Percentiles rank a stretch among this genome's conserved stretches.
Evolutionary conservation across 2,113 vertebrate species (phyloP).

Genomic region (Mesitornis unicolor): DNA sequence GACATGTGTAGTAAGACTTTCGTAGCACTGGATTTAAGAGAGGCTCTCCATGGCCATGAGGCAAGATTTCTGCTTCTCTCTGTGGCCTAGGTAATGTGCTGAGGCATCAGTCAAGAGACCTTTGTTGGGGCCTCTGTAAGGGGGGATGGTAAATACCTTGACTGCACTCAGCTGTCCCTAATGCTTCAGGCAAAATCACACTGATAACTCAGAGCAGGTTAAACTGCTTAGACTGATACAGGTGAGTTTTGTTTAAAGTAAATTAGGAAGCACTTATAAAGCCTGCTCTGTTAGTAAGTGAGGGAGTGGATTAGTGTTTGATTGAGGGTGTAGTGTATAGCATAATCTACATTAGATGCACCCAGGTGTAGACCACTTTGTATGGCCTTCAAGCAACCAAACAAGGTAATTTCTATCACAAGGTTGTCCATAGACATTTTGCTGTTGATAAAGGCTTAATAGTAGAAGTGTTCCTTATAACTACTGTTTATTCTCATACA

Average conservation of each 20-base stretch:
- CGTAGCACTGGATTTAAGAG: background rate
- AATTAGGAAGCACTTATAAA: background rate
- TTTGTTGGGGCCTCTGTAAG: background rate
- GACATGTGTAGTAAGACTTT: background rate
- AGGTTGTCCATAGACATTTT: background rate
- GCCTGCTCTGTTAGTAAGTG: background rate
- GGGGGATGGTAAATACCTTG: background rate
- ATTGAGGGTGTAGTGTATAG: fast-evolving
- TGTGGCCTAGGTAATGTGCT: background rate
- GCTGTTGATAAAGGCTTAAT: background rate
- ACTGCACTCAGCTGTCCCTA: background rate
- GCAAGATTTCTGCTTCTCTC: background rate
- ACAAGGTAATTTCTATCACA: background rate
- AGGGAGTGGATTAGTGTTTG: background rate
- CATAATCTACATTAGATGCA: fast-evolving
- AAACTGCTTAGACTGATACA: background rate
- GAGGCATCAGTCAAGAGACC: background rate
- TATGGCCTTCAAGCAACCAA: background rate
- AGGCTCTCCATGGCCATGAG: background rate
- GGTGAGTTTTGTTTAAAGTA: background rate
- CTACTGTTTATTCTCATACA: background rate
- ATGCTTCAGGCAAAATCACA: background rate
- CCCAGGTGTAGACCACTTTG: fast-evolving
- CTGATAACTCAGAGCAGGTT: background rate
- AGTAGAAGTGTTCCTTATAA: background rate